A percentile compares a stretch with the other conserved stretches of the same genome.
These are phyloP conservation scores for Macropus fuliginosus DNA, from an alignment of 2,797 vertebrate species.

Conservation along the genomic window DNA sequence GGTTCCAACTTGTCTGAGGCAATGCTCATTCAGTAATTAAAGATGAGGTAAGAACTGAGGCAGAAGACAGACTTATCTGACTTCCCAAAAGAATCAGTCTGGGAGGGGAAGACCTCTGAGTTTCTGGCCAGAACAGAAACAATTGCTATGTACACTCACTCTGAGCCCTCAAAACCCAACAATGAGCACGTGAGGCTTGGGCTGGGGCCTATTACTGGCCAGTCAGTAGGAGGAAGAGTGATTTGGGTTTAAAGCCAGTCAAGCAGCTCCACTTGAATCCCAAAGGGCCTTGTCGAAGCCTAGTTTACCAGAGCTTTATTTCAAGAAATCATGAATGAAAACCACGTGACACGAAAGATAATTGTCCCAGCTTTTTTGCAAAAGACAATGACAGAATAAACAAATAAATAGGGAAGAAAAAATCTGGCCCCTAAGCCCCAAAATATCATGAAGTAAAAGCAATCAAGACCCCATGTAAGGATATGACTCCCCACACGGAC, in stretches of 20 bases:
- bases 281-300: neutral
- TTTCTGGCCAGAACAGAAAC: neutral
- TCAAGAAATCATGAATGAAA: constrained; percentile 3
- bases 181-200: neutral
- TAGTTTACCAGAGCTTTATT: neutral
- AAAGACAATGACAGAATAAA: neutral
- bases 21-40: neutral
- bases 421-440: neutral
- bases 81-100: neutral
- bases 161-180: neutral
- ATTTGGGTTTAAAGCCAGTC: neutral
- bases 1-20: neutral
- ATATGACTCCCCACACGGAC: neutral
- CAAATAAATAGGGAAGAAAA: neutral
- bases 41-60: neutral
- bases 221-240: neutral
- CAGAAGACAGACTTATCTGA: neutral
- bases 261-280: neutral
- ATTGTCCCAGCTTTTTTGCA: neutral
- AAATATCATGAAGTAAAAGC: neutral
- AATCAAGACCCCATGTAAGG: neutral
- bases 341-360: neutral
- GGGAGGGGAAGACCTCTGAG: neutral
- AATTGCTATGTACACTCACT: neutral
- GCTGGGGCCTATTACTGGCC: neutral